These are phyloP conservation scores for Diglossa cyanea DNA, from an alignment of 2,797 vertebrate genomes.

Conservation along the genomic window DNA sequence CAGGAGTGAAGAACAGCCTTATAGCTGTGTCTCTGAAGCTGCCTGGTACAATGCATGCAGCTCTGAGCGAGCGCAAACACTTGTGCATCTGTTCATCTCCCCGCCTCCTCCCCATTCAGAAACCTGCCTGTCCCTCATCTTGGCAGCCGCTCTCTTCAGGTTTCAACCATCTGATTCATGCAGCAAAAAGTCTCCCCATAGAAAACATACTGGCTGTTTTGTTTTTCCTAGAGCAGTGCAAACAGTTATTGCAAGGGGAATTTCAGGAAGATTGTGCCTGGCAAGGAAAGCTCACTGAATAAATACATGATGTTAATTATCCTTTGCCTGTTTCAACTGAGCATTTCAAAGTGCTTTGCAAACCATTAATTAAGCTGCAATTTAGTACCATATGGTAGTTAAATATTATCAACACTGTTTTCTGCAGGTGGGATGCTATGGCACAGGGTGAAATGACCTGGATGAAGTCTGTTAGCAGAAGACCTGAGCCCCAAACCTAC, in stretches of 20 bases:
- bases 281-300: constrained; percentile 35
- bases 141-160: constrained; percentile 28
- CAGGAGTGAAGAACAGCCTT: neutral
- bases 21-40: neutral
- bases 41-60: neutral
- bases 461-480: neutral
- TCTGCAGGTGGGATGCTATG: neutral
- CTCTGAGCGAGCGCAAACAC: neutral
- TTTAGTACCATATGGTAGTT: constrained; percentile 3
- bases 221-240: constrained; percentile 50
- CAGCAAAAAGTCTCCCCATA: constrained; percentile 17
- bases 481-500: neutral
- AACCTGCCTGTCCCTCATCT: neutral
- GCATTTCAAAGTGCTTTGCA: constrained; percentile 22
- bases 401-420: constrained; percentile 10
- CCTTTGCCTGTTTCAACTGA: constrained; percentile 6
- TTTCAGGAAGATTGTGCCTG: constrained; percentile 48
- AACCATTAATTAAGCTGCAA: constrained; percentile 27
- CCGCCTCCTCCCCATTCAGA: neutral
- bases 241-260: constrained; percentile 39
- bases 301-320: constrained; percentile 47
- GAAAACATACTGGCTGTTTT: constrained; percentile 36
- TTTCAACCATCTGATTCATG: constrained; percentile 54
- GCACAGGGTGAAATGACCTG: neutral
- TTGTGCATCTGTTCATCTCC: neutral